Conservation (phyloP, 2,797 vertebrate genomes). For the Fistularia commersonii region DNA sequence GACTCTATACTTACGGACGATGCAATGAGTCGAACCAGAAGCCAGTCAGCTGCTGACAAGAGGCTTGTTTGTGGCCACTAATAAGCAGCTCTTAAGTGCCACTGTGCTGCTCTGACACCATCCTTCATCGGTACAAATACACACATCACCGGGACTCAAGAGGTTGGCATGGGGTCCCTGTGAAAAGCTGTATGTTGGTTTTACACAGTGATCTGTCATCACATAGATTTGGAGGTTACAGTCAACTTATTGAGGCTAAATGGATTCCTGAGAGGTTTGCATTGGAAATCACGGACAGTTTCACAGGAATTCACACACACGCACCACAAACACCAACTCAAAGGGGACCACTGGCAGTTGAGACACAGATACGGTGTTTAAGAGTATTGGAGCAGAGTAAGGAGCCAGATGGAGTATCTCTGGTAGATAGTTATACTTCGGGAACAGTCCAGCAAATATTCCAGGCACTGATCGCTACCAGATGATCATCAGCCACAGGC, state of each 20-base stretch:
- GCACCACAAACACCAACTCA: conserved; percentile 8
- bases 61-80: conserved; percentile 8
- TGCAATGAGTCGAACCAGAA: conserved; percentile 1
- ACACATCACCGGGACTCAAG: conserved; percentile 17
- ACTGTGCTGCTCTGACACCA: conserved; percentile 6
- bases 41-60: conserved; percentile 10
- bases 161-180: conserved; percentile 19
- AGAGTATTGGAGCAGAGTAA: conserved; percentile 35
- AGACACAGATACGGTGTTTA: conserved; percentile 21
- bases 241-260: conserved; percentile 8
- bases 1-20: conserved; percentile 1
- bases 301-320: conserved; percentile 1
- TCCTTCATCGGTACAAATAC: conserved; percentile 2
- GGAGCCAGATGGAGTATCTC: conserved; percentile 51
- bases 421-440: conserved; percentile 35
- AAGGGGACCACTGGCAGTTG: conserved; percentile 25
- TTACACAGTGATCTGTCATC: conserved; percentile 38
- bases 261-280: conserved; percentile 15
- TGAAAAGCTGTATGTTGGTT: conserved; percentile 17
- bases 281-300: neutral
- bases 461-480: conserved; percentile 54
- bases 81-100: conserved; percentile 1
- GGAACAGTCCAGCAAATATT: conserved; percentile 53
- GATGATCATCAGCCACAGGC: conserved; percentile 49
- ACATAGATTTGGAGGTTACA: conserved; percentile 16